Evolutionary conservation across 2,797 vertebrate species (phyloP).

Genomic region (Melopsittacus undulatus): DNA sequence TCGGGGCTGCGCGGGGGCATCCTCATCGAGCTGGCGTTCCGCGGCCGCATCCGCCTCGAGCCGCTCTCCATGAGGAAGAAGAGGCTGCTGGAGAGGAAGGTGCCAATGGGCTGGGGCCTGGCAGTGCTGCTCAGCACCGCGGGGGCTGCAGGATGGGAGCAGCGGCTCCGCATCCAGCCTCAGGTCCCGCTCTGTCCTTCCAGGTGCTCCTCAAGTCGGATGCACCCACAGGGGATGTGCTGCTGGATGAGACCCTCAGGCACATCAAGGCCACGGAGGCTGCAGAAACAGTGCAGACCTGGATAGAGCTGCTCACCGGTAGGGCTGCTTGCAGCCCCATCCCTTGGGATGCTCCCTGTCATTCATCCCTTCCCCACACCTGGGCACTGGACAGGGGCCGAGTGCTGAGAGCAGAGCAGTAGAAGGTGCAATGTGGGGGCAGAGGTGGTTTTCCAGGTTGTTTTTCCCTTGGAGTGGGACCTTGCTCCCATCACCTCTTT

Average conservation of each 20-base stretch:
- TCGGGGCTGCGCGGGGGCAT: conserved; percentile 82
- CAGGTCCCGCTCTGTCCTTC: neutral
- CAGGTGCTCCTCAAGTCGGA: conserved; percentile 83
- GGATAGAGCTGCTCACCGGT: conserved; percentile 88
- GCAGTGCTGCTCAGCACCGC: neutral
- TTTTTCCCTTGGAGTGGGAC: neutral
- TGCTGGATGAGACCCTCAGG: conserved; percentile 84
- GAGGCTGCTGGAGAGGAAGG: conserved; percentile 81
- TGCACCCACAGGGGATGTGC: conserved; percentile 79
- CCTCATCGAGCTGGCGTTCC: conserved; percentile 82
- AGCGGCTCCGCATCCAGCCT: neutral
- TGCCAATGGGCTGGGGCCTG: neutral
- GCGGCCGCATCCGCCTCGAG: conserved; percentile 80
- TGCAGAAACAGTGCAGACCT: conserved; percentile 80
- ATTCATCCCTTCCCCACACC: neutral
- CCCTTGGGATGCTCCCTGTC: neutral
- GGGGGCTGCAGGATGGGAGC: neutral
- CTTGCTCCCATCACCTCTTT: rapidly evolving
- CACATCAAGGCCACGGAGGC: conserved; percentile 82
- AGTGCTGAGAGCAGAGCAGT: neutral
- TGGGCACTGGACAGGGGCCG: neutral
- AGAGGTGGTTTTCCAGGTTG: neutral
- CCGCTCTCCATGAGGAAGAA: conserved; percentile 77
- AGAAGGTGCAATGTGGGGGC: neutral
- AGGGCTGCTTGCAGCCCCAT: neutral